Conservation (phyloP, 2,113 vertebrate species). For the Hyaena hyaena region DNA sequence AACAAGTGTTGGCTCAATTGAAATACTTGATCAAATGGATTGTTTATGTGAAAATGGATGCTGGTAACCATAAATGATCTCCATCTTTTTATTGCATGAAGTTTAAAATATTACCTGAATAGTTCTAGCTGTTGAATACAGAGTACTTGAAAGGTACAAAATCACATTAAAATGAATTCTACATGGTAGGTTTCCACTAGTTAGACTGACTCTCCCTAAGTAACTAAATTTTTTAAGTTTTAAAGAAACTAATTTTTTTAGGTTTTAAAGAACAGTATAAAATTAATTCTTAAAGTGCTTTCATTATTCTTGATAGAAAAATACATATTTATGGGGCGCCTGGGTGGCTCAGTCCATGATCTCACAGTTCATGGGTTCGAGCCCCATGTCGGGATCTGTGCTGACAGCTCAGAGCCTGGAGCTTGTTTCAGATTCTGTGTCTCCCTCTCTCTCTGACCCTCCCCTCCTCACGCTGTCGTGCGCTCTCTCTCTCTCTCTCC, state of each 20-base stretch:
- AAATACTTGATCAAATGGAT: background rate
- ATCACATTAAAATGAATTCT: background rate
- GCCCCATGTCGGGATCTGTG: too few relatives aligned
- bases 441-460: too few relatives aligned
- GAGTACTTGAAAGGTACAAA: background rate
- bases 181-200: background rate
- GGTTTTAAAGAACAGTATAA: background rate
- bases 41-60: background rate
- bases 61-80: background rate
- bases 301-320: background rate
- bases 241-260: background rate
- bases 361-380: too few relatives aligned
- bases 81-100: background rate
- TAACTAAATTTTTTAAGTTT: background rate
- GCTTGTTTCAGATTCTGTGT: too few relatives aligned
- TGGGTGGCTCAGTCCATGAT: too few relatives aligned
- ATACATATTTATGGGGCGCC: background rate
- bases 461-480: too few relatives aligned
- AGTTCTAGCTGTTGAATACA: background rate
- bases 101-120: background rate
- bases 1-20: background rate
- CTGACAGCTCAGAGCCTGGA: too few relatives aligned
- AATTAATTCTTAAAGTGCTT: conserved; percentile 4
- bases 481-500: too few relatives aligned
- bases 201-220: background rate